A percentile compares a stretch with the other conserved stretches of the same genome.
phyloP scores from a whole-genome alignment of 2,113 vertebrate genomes.

The Varanus salvator region DNA sequence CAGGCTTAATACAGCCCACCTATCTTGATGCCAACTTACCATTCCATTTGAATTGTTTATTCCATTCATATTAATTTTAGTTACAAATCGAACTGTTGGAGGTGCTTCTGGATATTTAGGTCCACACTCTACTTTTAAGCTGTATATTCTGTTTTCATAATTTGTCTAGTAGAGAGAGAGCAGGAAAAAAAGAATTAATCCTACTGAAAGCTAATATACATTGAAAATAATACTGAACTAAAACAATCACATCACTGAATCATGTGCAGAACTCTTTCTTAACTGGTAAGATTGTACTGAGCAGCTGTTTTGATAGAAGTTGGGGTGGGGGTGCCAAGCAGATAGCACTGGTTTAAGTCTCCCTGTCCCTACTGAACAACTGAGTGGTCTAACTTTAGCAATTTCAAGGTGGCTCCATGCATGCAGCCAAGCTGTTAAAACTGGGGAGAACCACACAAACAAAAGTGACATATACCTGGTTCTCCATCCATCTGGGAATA shows the following conservation, averaged over 20 bases:
- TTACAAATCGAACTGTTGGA: conserved; percentile 99
- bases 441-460: not conserved
- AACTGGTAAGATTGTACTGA: not conserved
- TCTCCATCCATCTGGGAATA: not conserved
- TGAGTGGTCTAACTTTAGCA: not conserved
- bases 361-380: not conserved
- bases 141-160: conserved; percentile 99
- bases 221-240: conserved; percentile 19
- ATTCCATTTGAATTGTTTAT: conserved; percentile 99
- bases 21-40: conserved; percentile 85
- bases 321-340: not conserved
- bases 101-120: conserved; percentile 95
- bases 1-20: conserved; percentile 54
- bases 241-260: conserved; percentile 14
- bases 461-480: not conserved
- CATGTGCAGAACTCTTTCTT: not conserved
- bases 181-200: conserved; percentile 60
- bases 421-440: not conserved
- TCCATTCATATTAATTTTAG: conserved; percentile 99
- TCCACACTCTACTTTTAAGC: conserved; percentile 99
- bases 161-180: conserved; percentile 89
- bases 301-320: not conserved
- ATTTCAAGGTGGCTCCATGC: not conserved
- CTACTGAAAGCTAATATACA: conserved; percentile 47
- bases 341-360: not conserved